Evolutionary conservation across 2,888 invertebrate genomes (phyloP), one percentile per base, ranked within the genome.

Genomic region (Phania funesta): DNA sequence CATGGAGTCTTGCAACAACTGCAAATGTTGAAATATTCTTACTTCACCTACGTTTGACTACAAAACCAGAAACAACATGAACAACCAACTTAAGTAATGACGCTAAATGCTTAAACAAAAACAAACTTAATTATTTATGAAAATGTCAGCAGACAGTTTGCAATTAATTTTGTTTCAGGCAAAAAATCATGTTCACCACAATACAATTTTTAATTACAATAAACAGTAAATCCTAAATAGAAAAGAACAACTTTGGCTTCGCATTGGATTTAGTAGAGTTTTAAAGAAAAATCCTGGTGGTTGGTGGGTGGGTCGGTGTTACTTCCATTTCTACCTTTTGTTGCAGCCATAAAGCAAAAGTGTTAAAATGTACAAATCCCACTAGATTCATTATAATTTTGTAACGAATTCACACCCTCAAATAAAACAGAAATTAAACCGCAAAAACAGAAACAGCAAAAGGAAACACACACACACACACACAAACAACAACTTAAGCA

Each of bases 331-430:
- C 4, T 38, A 7, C 18, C 1, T 44, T 18, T 6, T 24, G 32
- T 41, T 32, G 38, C 9, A 32, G 48, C n/a, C 48, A 32, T 44
- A 22, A 65, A 78, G 48, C 20, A 76, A 70, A 82, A 78, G 62
- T 78, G 70, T 77, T 82, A 52, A 65, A 82, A 77, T 70, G 60
- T 8, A 74, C 74, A 82, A 82, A 74, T 78, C 77, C 65, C 78
- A 78, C 78, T 41, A 64, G 74, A 82, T 78, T 78, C 82, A 78
- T 82, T 82, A 78, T 78, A 68, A 32, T 67, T 73, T 41, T 44
- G 65, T 74, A 78, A 78, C 65, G 38, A 78, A 78, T 77, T 82
- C 58, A 78, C 74, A 78, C 77, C 68, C 73, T 74, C 58, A 20
- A 32, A 65, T 38, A 67, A 56, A 58, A 48, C 9, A 58, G 58